These are phyloP conservation scores for Centrocercus urophasianus DNA, from an alignment of 2,113 vertebrate species.

Conservation along the genomic window DNA sequence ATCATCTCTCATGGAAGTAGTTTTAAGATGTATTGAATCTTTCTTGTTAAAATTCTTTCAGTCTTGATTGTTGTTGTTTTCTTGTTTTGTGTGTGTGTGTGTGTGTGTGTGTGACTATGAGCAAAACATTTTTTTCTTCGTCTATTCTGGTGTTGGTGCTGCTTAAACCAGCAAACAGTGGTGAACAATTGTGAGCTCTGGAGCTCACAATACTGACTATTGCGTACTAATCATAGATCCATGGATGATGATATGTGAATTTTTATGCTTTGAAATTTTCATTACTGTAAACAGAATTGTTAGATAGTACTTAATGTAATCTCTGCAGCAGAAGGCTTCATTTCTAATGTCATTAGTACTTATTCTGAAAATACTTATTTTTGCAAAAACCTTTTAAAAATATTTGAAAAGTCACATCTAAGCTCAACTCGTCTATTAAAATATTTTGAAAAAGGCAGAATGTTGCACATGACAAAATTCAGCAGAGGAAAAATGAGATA, in stretches of 20 bases:
- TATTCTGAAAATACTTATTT: not conserved
- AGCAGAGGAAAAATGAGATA: not conserved
- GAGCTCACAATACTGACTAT: not conserved
- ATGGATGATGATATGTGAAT: not conserved
- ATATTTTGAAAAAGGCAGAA: not conserved
- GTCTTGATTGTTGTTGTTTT: not conserved
- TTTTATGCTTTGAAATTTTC: not conserved
- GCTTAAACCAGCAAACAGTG: not conserved
- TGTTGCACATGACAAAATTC: not conserved
- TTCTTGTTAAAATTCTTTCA: not conserved
- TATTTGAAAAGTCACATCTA: not conserved
- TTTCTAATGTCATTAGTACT: not conserved
- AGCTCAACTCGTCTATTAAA: not conserved
- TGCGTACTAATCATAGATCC: not conserved
- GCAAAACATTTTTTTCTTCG: not conserved
- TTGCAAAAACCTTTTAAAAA: not conserved
- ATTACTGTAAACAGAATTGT: not conserved
- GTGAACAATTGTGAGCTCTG: not conserved
- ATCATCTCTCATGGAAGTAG: not conserved
- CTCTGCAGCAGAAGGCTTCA: fast-evolving
- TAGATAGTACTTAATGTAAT: not conserved
- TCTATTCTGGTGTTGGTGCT: not conserved
- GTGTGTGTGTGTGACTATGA: not conserved
- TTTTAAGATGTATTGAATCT: not conserved
- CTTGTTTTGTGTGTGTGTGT: not conserved